A percentile compares a stretch with the other conserved stretches of the same genome.
These are phyloP conservation scores for Melopsittacus undulatus DNA, from an alignment of 2,797 vertebrate genomes.

Conservation along the genomic window DNA sequence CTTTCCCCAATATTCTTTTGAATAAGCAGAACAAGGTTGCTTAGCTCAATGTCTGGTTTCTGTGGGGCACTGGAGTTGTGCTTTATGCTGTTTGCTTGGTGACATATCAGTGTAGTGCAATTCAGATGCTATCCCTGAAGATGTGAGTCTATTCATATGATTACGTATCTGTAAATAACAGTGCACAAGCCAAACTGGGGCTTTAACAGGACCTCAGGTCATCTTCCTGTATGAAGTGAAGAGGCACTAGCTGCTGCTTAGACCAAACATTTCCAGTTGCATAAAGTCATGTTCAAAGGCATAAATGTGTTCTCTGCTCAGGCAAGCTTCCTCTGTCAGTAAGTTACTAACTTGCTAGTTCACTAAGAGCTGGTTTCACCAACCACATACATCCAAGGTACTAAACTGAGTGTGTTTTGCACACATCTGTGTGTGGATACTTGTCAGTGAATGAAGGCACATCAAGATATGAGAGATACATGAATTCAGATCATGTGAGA, in stretches of 20 bases:
- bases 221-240: neutral
- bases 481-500: neutral
- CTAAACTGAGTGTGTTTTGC: neutral
- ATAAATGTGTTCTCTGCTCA: neutral
- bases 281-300: neutral
- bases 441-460: neutral
- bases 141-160: neutral
- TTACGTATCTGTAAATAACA: neutral
- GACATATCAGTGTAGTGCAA: neutral
- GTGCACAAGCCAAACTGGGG: neutral
- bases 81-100: neutral
- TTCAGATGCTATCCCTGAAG: neutral
- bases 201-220: neutral
- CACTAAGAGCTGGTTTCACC: neutral
- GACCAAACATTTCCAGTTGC: neutral
- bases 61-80: neutral
- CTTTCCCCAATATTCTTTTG: neutral
- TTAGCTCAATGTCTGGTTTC: neutral
- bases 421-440: neutral
- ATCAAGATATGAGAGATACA: neutral
- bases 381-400: neutral
- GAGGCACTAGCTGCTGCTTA: conserved; percentile 20
- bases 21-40: neutral
- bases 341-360: neutral
- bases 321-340: neutral